A percentile compares a stretch with the other conserved stretches of the same genome.
These are phyloP conservation scores for Zaprionus camerounensis DNA, from an alignment of 1,140 invertebrate genomes.

Conservation along the genomic window DNA sequence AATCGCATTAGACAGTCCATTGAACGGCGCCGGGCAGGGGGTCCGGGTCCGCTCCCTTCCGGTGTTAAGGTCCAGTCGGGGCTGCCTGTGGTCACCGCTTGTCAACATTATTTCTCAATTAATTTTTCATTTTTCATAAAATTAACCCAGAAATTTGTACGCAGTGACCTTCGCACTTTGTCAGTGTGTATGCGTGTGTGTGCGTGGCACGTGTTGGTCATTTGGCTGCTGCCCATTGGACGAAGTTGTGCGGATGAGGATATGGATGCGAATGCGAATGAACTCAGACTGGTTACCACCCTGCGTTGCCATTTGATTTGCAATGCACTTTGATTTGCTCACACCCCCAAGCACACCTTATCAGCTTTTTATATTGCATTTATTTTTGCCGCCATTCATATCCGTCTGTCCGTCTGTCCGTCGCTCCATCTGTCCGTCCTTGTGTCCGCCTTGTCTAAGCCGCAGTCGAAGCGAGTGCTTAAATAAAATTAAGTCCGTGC, in stretches of 20 bases:
- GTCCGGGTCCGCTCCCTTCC: slow-evolving; percentile 30
- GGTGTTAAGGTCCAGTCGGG: slow-evolving; percentile 14
- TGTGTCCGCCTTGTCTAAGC: neutral
- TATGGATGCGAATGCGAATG: neutral
- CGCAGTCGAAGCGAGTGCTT: slow-evolving; percentile 49
- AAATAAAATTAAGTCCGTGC: slow-evolving; percentile 80
- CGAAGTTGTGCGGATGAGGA: no score
- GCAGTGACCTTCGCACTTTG: slow-evolving; percentile 73
- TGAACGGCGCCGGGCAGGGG: slow-evolving; percentile 74
- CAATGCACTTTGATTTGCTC: neutral
- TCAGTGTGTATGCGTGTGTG: slow-evolving; percentile 2
- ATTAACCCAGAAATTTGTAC: slow-evolving; percentile 78
- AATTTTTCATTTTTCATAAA: slow-evolving; percentile 83
- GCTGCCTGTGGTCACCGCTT: slow-evolving; percentile 65
- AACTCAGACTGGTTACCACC: slow-evolving; percentile 23
- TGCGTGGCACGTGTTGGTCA: slow-evolving; percentile 59
- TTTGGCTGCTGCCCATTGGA: slow-evolving; percentile 14
- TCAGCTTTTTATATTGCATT: slow-evolving; percentile 57
- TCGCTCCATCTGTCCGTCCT: neutral
- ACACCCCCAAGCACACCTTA: neutral
- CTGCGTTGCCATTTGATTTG: slow-evolving; percentile 29
- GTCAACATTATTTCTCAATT: slow-evolving; percentile 84
- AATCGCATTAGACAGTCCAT: slow-evolving; percentile 72
- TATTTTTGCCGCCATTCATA: slow-evolving; percentile 45
- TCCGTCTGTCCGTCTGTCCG: neutral